phyloP scores from a whole-genome alignment of 2,113 vertebrate species.

The Ivindomyrus marchei region DNA sequence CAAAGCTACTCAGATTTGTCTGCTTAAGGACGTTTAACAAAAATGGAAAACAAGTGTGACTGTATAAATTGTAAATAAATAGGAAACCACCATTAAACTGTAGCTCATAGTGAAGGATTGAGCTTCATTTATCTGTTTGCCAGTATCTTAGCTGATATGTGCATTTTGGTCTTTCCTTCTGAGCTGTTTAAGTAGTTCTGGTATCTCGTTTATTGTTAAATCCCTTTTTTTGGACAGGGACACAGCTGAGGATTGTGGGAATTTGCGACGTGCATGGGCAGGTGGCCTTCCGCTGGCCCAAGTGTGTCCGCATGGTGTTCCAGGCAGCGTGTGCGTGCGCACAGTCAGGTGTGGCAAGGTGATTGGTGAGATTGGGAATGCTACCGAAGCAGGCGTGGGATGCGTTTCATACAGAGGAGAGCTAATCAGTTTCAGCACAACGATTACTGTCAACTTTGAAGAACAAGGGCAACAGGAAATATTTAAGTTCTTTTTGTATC shows the following conservation, averaged over 20 bases:
- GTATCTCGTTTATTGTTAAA: neutral
- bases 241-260: neutral
- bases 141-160: neutral
- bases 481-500: neutral
- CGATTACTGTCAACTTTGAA: neutral
- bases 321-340: neutral
- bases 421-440: neutral
- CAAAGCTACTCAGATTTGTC: neutral
- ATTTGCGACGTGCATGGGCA: neutral
- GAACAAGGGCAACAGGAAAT: neutral
- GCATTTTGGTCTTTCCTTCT: neutral
- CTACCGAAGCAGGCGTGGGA: neutral
- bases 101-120: neutral
- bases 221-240: neutral
- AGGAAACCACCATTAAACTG: neutral
- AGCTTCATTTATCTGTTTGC: neutral
- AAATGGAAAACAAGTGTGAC: neutral
- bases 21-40: neutral
- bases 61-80: neutral
- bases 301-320: neutral
- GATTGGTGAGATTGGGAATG: neutral
- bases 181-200: neutral
- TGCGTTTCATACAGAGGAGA: neutral
- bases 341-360: neutral
- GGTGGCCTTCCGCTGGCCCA: neutral